These are phyloP conservation scores for Drosophila borealis DNA, from an alignment of 2,888 invertebrate genomes.

Conservation along the genomic window DNA sequence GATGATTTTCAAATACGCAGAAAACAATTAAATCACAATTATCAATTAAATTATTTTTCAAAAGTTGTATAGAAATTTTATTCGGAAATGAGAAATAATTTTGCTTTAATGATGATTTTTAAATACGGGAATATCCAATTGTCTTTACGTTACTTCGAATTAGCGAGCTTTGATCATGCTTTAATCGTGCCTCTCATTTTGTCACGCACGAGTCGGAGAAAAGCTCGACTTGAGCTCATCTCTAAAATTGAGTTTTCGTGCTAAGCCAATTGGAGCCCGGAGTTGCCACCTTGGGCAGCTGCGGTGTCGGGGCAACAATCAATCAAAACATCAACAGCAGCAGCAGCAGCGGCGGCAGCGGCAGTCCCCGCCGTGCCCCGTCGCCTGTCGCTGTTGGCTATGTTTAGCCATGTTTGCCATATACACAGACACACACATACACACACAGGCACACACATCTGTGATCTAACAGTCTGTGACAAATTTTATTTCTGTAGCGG, in stretches of 20 bases:
- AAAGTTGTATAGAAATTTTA: too few relatives aligned
- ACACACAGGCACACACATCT: slow-evolving; percentile 32
- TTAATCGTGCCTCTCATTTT: background rate
- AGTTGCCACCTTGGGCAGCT: slow-evolving; percentile 56
- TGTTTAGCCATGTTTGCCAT: slow-evolving; percentile 60
- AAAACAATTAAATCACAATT: too few relatives aligned
- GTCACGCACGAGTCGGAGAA: too few relatives aligned
- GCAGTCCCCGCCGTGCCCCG: slow-evolving; percentile 20
- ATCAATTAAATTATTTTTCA: too few relatives aligned
- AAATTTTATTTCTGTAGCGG: slow-evolving; percentile 79
- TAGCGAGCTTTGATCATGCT: background rate
- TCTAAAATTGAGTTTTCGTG: background rate
- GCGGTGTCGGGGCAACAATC: slow-evolving; percentile 59
- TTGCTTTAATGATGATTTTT: too few relatives aligned
- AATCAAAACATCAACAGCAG: slow-evolving; percentile 75
- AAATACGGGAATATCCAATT: background rate
- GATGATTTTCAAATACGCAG: too few relatives aligned
- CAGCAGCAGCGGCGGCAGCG: slow-evolving; percentile 40
- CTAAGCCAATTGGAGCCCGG: slow-evolving; percentile 12
- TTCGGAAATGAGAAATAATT: too few relatives aligned
- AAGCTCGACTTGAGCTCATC: background rate
- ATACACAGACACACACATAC: slow-evolving; percentile 36
- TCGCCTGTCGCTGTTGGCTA: slow-evolving; percentile 51
- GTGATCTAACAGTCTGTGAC: slow-evolving; percentile 79
- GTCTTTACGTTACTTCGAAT: background rate